Conservation (phyloP, 2,888 invertebrate species). For the Sinhomidia bicolor region DNA sequence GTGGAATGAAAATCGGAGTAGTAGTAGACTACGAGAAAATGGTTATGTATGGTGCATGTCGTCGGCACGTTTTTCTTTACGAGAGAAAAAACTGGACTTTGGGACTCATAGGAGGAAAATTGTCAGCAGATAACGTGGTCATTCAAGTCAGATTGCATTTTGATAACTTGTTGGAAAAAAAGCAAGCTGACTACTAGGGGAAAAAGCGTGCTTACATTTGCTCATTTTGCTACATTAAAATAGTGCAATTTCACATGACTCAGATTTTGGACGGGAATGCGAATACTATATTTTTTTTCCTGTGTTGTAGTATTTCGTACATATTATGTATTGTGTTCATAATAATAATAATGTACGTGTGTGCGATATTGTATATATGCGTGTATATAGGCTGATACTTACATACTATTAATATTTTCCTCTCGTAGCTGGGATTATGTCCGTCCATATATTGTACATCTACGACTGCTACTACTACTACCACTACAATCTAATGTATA, state of each 20-base stretch:
- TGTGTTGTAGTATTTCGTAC: background rate
- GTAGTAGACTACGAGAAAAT: background rate
- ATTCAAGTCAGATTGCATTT: conserved; percentile 66
- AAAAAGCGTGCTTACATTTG: conserved; percentile 30
- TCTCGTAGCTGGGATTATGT: background rate
- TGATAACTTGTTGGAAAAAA: conserved; percentile 37
- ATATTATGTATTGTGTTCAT: background rate
- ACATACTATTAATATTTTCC: background rate
- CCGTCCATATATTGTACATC: background rate
- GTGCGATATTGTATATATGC: background rate
- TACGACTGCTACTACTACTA: too few relatives aligned
- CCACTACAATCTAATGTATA: background rate
- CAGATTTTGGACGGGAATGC: conserved; percentile 28
- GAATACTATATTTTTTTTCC: too few relatives aligned
- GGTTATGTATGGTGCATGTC: background rate
- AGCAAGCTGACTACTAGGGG: too few relatives aligned
- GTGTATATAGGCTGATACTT: background rate
- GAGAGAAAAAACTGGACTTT: conserved; percentile 35
- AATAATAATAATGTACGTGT: too few relatives aligned
- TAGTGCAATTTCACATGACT: conserved; percentile 15
- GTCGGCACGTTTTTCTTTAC: background rate
- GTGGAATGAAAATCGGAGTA: background rate
- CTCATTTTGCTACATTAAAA: conserved; percentile 47
- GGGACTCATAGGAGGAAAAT: conserved; percentile 61
- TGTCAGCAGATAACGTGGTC: conserved; percentile 63